phyloP scores from a whole-genome alignment of 2,113 vertebrate genomes.

The Myodes glareolus region DNA sequence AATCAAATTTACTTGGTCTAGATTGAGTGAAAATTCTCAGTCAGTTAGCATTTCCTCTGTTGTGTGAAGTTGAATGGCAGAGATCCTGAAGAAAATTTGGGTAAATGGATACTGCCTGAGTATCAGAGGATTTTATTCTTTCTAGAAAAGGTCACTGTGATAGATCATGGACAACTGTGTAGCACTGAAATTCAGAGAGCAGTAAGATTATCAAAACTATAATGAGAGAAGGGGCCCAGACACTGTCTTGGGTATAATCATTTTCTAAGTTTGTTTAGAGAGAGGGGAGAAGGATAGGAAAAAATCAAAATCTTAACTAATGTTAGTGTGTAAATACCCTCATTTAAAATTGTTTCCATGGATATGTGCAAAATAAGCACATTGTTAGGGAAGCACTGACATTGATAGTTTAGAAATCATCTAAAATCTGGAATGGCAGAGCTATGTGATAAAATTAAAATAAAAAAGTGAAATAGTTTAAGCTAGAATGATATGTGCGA shows the following conservation, averaged over 20 bases:
- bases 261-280: not conserved
- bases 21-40: not conserved
- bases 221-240: not conserved
- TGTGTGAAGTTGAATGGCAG: not conserved
- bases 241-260: not conserved
- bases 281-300: not conserved
- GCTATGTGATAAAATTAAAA: not conserved
- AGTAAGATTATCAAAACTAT: not conserved
- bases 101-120: not conserved
- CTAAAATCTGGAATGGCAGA: not conserved
- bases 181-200: not conserved
- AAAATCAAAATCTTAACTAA: not conserved
- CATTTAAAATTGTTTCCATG: not conserved
- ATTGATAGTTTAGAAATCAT: not conserved
- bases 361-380: not conserved
- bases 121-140: not conserved
- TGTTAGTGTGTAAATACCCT: not conserved
- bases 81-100: not conserved
- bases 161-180: not conserved
- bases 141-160: not conserved
- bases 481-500: not conserved
- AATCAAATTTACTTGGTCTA: not conserved
- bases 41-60: not conserved
- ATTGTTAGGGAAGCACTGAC: not conserved
- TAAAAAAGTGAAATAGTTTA: not conserved